Evolutionary conservation across 2,888 invertebrate species (phyloP).

Genomic region (Erannis defoliaria): DNA sequence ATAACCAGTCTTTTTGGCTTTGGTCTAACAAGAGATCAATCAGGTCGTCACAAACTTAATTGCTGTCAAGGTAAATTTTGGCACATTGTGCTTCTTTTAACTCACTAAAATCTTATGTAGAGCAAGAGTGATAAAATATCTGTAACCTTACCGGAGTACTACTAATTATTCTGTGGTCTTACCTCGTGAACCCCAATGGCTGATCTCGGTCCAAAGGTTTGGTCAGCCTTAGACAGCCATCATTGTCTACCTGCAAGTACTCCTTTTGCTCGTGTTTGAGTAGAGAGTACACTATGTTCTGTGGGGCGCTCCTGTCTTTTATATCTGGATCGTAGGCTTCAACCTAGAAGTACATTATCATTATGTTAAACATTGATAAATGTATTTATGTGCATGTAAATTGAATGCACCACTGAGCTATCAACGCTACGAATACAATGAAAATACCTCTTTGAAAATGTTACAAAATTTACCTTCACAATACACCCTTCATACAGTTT

Average conservation of each 20-base stretch:
- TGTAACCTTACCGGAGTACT: neutral
- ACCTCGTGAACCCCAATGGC: constrained; percentile 91
- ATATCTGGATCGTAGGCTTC: constrained; percentile 95
- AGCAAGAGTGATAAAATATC: no score
- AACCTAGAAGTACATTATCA: constrained; percentile 75
- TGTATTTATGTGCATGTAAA: no score
- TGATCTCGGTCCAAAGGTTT: constrained; percentile 95
- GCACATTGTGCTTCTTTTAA: no score
- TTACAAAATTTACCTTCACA: constrained; percentile 80
- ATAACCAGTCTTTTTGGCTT: no score
- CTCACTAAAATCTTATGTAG: no score
- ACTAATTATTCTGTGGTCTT: neutral
- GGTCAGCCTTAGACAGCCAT: constrained; percentile 91
- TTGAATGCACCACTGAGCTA: no score
- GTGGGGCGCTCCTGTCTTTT: constrained; percentile 90
- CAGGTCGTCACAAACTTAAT: no score
- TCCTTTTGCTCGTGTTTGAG: constrained; percentile 91
- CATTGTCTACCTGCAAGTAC: constrained; percentile 90
- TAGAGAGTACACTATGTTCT: constrained; percentile 92
- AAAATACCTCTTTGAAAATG: neutral
- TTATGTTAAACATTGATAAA: no score
- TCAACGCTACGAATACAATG: no score
- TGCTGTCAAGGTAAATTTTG: no score
- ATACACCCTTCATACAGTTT: constrained; percentile 89
- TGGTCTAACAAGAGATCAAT: no score